These are phyloP conservation scores for Eristalis intricaria DNA, from an alignment of 2,888 invertebrate genomes.

Conservation along the genomic window DNA sequence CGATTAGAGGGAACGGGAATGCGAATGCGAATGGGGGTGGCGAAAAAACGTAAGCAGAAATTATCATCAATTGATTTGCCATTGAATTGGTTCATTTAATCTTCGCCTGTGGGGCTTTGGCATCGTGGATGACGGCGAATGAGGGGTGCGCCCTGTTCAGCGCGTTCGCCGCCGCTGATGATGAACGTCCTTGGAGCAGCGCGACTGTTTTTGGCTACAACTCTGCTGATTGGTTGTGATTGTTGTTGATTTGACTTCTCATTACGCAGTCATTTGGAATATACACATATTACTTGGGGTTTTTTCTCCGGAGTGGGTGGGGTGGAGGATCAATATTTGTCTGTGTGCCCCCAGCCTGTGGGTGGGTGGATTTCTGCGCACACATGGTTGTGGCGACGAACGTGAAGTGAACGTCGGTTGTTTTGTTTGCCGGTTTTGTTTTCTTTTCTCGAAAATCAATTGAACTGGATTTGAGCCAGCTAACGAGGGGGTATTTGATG, in stretches of 20 bases:
- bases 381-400: slow-evolving; percentile 34
- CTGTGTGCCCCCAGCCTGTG: slow-evolving; percentile 34
- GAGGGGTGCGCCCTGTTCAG: neutral
- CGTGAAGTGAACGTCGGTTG: slow-evolving; percentile 39
- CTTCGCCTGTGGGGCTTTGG: slow-evolving; percentile 51
- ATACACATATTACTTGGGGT: slow-evolving; percentile 62
- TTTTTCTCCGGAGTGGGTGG: neutral
- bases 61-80: slow-evolving; percentile 72
- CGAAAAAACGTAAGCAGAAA: slow-evolving; percentile 67
- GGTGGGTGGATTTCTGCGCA: neutral
- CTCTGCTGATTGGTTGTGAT: slow-evolving; percentile 47
- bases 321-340: slow-evolving; percentile 57
- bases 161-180: slow-evolving; percentile 41
- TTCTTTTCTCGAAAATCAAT: slow-evolving; percentile 26
- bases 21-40: neutral
- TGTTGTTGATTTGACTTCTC: slow-evolving; percentile 71
- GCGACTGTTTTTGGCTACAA: slow-evolving; percentile 44
- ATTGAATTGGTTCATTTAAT: slow-evolving; percentile 72
- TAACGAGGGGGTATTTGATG: slow-evolving; percentile 52
- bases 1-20: neutral
- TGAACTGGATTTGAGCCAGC: slow-evolving; percentile 24
- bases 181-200: slow-evolving; percentile 37
- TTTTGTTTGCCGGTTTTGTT: neutral
- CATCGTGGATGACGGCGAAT: slow-evolving; percentile 28
- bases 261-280: slow-evolving; percentile 72